Evolutionary conservation across 2,113 vertebrate species (phyloP).

Genomic region (Canis aureus): DNA sequence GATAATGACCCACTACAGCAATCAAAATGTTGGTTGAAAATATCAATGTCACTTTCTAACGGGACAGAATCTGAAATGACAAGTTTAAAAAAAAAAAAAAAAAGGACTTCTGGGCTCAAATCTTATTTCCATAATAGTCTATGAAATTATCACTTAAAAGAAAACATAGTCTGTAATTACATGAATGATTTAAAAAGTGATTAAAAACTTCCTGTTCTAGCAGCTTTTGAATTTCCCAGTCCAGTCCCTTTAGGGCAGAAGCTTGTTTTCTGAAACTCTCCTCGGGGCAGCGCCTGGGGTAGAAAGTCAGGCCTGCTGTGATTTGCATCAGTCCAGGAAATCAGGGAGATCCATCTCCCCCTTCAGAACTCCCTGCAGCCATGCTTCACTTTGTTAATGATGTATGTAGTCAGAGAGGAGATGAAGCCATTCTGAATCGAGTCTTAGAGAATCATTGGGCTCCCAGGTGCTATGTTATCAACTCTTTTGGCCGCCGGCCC

Average conservation of each 20-base stretch:
- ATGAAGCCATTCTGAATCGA: background rate
- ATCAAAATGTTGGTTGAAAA: slow-evolving; percentile 24
- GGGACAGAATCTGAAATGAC: slow-evolving; percentile 42
- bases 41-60: slow-evolving; percentile 13
- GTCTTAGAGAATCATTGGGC: background rate
- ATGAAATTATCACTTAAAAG: slow-evolving; percentile 69
- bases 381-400: slow-evolving; percentile 37
- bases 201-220: slow-evolving; percentile 71
- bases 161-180: slow-evolving; percentile 67
- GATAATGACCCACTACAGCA: background rate
- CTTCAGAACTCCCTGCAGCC: background rate
- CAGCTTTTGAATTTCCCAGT: slow-evolving; percentile 61
- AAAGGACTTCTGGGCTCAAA: slow-evolving; percentile 20
- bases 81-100: background rate
- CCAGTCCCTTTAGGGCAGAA: slow-evolving; percentile 46
- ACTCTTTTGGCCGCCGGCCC: background rate
- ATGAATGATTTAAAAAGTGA: slow-evolving; percentile 71
- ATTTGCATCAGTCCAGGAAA: slow-evolving; percentile 39
- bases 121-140: slow-evolving; percentile 65
- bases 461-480: background rate
- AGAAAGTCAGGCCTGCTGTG: background rate
- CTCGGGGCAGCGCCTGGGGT: background rate
- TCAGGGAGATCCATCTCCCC: background rate
- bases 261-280: slow-evolving; percentile 56
- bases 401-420: background rate